These are phyloP conservation scores for Polydrusus pterygomalis DNA, from an alignment of 2,888 invertebrate species.

Conservation along the genomic window DNA sequence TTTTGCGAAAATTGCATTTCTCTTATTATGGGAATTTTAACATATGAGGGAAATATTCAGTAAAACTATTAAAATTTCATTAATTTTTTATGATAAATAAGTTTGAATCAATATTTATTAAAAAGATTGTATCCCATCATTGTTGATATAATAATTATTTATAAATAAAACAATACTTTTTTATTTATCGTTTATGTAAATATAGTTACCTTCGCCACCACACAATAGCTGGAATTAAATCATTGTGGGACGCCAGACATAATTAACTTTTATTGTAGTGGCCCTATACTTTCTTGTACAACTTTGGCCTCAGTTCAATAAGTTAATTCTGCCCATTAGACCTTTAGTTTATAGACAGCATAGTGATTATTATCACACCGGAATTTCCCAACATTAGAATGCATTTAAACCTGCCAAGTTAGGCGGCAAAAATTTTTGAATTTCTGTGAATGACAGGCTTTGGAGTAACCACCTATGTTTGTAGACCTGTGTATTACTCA, in stretches of 20 bases:
- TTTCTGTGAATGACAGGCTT: too few relatives aligned
- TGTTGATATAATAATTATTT: too few relatives aligned
- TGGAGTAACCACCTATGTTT: too few relatives aligned
- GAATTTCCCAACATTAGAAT: conserved; percentile 8
- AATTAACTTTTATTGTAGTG: neutral
- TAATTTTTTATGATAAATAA: too few relatives aligned
- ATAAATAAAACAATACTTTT: neutral
- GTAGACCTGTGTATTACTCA: too few relatives aligned
- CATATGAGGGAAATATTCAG: too few relatives aligned
- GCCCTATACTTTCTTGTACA: neutral
- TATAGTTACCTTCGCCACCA: neutral
- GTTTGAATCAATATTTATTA: too few relatives aligned
- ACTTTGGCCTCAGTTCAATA: neutral
- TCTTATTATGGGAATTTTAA: too few relatives aligned
- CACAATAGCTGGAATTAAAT: neutral
- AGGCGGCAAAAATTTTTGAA: too few relatives aligned
- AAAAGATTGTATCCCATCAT: too few relatives aligned
- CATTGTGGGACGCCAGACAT: neutral
- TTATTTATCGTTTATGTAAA: neutral
- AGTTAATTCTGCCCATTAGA: neutral
- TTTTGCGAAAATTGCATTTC: too few relatives aligned
- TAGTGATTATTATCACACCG: neutral
- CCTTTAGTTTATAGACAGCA: neutral
- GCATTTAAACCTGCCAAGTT: neutral
- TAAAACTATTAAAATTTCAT: too few relatives aligned